Percentiles rank a stretch among this genome's conserved stretches.
These are phyloP conservation scores for Epirrita christyi DNA, from an alignment of 2,888 invertebrate species.

Conservation along the genomic window DNA sequence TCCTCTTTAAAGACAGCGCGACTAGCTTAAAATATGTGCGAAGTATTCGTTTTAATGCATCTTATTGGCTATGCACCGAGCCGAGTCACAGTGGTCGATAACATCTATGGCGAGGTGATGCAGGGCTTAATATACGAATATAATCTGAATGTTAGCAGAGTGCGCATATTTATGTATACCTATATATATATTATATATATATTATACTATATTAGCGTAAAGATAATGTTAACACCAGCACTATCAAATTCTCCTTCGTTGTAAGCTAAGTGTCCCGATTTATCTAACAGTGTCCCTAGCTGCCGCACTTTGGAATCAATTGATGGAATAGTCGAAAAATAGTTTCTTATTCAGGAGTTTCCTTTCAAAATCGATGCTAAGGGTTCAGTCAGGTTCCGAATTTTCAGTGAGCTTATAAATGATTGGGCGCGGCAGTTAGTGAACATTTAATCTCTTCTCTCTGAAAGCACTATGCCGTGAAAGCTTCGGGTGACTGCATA, in stretches of 20 bases:
- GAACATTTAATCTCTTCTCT: background rate
- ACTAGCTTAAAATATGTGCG: constrained; percentile 26
- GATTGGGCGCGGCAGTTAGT: background rate
- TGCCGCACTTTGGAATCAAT: constrained; percentile 1
- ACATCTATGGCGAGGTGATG: background rate
- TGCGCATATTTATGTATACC: background rate
- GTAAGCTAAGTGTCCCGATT: constrained; percentile 5
- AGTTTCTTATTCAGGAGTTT: constrained; percentile 11
- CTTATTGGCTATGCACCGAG: background rate
- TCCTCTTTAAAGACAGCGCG: background rate
- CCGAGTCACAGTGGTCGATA: background rate
- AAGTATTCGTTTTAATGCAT: constrained; percentile 37
- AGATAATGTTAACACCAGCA: constrained; percentile 1
- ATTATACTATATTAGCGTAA: no score
- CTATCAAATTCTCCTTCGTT: background rate
- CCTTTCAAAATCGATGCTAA: constrained; percentile 1
- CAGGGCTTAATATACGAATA: background rate
- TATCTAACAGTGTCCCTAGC: constrained; percentile 8
- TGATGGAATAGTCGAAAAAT: constrained; percentile 6
- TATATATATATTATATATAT: constrained; percentile 5
- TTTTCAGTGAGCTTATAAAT: constrained; percentile 3
- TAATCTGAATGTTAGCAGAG: constrained; percentile 12
- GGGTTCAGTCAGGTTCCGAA: no score
- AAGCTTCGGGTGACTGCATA: background rate
- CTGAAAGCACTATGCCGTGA: background rate